Evolutionary conservation across 1,140 invertebrate species (phyloP), one percentile per base, ranked within the genome.

Genomic region (Rhynchophorus ferrugineus): DNA sequence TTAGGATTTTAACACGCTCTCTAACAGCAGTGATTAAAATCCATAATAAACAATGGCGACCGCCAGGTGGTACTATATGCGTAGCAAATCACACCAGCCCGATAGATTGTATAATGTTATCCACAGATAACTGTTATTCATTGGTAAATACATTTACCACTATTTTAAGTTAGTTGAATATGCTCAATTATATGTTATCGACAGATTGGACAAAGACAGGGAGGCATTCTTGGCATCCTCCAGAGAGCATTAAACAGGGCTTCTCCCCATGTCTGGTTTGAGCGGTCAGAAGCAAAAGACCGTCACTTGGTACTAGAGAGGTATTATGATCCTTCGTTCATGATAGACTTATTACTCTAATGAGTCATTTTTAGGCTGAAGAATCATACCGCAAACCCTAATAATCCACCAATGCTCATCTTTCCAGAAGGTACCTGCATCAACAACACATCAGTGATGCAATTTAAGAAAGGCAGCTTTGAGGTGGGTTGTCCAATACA

Each of bases 341-440:
- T n/a, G n/a, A n/a, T n/a, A n/a, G n/a, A n/a, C n/a, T n/a, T n/a
- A n/a, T n/a, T n/a, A 17, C 8, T 19, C 17, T n/a, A n/a, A 18
- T 17, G 11, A 9, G 11, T 17, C 44, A 14, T 9, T 67, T 68
- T 3, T 69, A 91, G 89, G 63, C 72, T 95, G 58, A 84, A 81
- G 63, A 80, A 92, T 58, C 96, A 99, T 69, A 90, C 97, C n/a
- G 87, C 90, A n/a, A 89, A 97, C 71, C 80, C 84, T 14, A 81
- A 84, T 54, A 99, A 98, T 72, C 84, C 95, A 21, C 97, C 97
- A 0, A 97, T 99, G 65, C 77, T 99, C 3, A 99, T 99, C 66
- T 99, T 99, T 71, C 97, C 97, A 1, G 97, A 99, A 76, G 97
- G 92, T 17, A 98, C 97, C 0, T 99, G 95, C 71, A 98, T 99